phyloP scores from a whole-genome alignment of 2,888 invertebrate species.

The Caenorhabditis sulstoni region DNA sequence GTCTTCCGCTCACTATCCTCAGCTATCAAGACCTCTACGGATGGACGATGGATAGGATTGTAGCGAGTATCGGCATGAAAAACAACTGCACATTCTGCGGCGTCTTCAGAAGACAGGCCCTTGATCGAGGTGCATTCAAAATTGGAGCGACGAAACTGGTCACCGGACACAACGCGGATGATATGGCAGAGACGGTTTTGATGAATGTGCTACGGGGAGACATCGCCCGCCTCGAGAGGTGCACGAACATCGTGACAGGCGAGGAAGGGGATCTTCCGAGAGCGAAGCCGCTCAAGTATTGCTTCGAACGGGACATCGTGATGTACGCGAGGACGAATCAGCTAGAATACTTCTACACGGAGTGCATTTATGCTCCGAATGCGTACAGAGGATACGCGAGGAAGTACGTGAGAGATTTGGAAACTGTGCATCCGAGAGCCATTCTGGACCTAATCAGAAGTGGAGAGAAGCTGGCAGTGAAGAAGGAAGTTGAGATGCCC shows the following conservation, averaged over 20 bases:
- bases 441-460: conserved; percentile 80
- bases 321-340: conserved; percentile 94
- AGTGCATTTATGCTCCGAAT: conserved; percentile 98
- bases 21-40: conserved; percentile 94
- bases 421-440: conserved; percentile 90
- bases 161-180: conserved; percentile 87
- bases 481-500: conserved; percentile 89
- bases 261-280: conserved; percentile 74
- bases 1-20: conserved; percentile 92
- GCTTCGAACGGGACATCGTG: conserved; percentile 97
- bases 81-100: conserved; percentile 90
- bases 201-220: conserved; percentile 90
- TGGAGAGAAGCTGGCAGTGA: conserved; percentile 88
- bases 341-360: conserved; percentile 97
- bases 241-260: conserved; percentile 73
- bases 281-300: conserved; percentile 84
- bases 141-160: conserved; percentile 93
- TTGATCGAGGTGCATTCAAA: conserved; percentile 91
- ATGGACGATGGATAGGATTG: conserved; percentile 99
- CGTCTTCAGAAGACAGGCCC: conserved; percentile 92
- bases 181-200: conserved; percentile 93
- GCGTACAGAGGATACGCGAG: conserved; percentile 90
- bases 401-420: conserved; percentile 89
- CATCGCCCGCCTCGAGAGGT: conserved; percentile 85
- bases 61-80: conserved; percentile 87